A percentile compares a stretch with the other conserved stretches of the same genome.
phyloP scores from a whole-genome alignment of 2,113 vertebrate species.

The Telmatochromis sp. region DNA sequence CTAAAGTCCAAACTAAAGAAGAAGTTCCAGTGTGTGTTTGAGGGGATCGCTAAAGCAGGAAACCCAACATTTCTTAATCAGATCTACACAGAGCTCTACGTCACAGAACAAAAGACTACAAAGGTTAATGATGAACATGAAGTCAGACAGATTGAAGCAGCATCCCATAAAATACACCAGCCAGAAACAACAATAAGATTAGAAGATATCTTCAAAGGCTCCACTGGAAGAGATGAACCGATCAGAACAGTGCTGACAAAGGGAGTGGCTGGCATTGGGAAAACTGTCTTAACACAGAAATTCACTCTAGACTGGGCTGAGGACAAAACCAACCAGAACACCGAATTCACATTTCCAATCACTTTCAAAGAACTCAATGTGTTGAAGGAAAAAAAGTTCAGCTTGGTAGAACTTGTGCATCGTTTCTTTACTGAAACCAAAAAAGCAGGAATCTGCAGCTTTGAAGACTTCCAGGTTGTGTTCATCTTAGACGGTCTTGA shows the following conservation, averaged over 20 bases:
- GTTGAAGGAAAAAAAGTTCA: not conserved
- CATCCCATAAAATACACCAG: not conserved
- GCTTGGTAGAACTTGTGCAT: not conserved
- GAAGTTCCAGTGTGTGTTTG: not conserved
- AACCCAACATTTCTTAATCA: not conserved
- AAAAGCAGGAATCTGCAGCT: not conserved
- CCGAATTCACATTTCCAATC: not conserved
- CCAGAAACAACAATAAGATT: not conserved
- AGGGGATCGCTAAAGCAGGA: not conserved
- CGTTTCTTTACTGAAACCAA: not conserved
- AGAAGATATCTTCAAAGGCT: not conserved
- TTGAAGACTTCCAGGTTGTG: not conserved
- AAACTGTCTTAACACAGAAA: not conserved
- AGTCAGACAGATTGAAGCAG: not conserved
- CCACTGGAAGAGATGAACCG: not conserved
- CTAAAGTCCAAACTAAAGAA: not conserved
- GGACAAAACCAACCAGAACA: not conserved
- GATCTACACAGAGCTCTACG: constrained; percentile 60
- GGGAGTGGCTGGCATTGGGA: not conserved
- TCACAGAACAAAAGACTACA: constrained; percentile 18
- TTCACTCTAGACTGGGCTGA: not conserved
- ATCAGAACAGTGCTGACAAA: not conserved
- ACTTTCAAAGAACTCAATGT: not conserved
- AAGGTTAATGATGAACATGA: not conserved
- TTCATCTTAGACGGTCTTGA: not conserved